Evolutionary conservation across 2,888 invertebrate genomes (phyloP).

Genomic region (Caenorhabditis angaria): DNA sequence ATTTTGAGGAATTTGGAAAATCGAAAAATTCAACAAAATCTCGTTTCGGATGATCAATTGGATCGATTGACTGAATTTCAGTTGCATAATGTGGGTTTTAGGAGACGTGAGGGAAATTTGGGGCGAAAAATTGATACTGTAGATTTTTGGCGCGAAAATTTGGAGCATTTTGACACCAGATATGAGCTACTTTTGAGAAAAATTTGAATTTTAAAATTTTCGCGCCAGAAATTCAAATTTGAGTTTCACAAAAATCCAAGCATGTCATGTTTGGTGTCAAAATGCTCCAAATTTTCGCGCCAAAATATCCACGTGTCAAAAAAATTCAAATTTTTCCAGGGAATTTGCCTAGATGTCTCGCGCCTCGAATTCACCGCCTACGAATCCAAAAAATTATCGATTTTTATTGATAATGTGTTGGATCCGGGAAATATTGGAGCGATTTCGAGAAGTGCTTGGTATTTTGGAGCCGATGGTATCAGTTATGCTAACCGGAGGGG

Average conservation of each 20-base stretch:
- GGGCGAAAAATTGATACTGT: too few relatives aligned
- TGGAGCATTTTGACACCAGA: too few relatives aligned
- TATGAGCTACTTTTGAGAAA: too few relatives aligned
- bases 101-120: too few relatives aligned
- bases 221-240: background rate
- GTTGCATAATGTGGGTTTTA: constrained; percentile 50
- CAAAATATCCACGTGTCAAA: background rate
- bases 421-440: constrained; percentile 57
- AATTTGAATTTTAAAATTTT: background rate
- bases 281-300: background rate
- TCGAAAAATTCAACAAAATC: constrained; percentile 14
- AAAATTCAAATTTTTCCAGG: constrained; percentile 29
- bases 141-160: background rate
- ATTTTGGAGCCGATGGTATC: constrained; percentile 49
- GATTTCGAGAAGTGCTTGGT: constrained; percentile 49
- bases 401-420: constrained; percentile 51
- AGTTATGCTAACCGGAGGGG: constrained; percentile 44
- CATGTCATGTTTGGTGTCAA: too few relatives aligned
- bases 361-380: constrained; percentile 24
- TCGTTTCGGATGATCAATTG: constrained; percentile 38
- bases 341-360: constrained; percentile 46
- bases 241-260: too few relatives aligned
- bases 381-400: constrained; percentile 10
- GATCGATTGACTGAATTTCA: constrained; percentile 52
- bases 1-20: constrained; percentile 28